Percentiles rank a stretch among this genome's conserved stretches.
Evolutionary conservation across 2,888 invertebrate species (phyloP).

Genomic region (Microctonus hyperodae): DNA sequence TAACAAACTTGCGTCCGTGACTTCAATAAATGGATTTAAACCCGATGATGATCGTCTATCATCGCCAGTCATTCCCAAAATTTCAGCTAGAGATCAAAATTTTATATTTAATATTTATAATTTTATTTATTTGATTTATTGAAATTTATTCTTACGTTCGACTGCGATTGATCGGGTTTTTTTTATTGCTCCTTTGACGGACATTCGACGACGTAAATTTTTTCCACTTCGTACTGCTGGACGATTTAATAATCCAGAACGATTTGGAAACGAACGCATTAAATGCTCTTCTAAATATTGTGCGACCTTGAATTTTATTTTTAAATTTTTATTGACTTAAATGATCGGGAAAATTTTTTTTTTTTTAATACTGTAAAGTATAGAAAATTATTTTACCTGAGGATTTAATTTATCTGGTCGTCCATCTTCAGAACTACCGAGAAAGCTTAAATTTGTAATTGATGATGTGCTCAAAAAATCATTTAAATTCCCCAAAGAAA

Average conservation of each 20-base stretch:
- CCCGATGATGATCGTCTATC: slow-evolving; percentile 69
- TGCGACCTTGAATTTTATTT: slow-evolving; percentile 72
- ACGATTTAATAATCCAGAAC: slow-evolving; percentile 71
- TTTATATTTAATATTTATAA: not conserved
- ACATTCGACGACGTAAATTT: slow-evolving; percentile 77
- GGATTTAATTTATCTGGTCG: slow-evolving; percentile 74
- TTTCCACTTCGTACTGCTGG: slow-evolving; percentile 63
- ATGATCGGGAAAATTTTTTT: not conserved
- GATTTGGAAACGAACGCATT: slow-evolving; percentile 79
- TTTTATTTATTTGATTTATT: slow-evolving; percentile 11
- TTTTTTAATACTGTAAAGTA: not conserved
- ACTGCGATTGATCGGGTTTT: slow-evolving; percentile 93
- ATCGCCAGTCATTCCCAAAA: slow-evolving; percentile 79
- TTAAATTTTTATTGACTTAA: not conserved
- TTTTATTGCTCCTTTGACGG: slow-evolving; percentile 91
- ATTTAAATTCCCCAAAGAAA: slow-evolving; percentile 91
- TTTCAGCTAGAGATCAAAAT: slow-evolving; percentile 70
- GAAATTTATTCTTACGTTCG: slow-evolving; percentile 72
- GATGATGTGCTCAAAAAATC: slow-evolving; percentile 98
- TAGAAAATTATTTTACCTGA: slow-evolving; percentile 49
- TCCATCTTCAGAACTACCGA: slow-evolving; percentile 92
- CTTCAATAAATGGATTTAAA: slow-evolving; percentile 59
- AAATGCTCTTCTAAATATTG: slow-evolving; percentile 87
- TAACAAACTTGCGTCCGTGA: slow-evolving; percentile 53
- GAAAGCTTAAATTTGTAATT: slow-evolving; percentile 94